A percentile compares a stretch with the other conserved stretches of the same genome.
Conservation (phyloP, 2,797 vertebrate species). For the Yasuhikotakia modesta region DNA sequence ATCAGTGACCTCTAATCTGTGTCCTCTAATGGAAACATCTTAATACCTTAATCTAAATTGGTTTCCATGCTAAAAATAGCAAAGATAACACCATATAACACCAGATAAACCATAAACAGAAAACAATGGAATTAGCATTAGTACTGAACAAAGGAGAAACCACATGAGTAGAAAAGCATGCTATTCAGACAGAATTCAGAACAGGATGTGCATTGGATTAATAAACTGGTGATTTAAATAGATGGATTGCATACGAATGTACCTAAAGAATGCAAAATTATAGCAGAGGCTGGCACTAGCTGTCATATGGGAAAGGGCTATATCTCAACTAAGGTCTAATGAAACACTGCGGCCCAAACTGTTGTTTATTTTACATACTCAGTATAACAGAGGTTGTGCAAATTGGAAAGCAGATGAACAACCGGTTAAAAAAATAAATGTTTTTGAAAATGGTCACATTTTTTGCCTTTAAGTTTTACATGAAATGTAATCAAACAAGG, state of each 20-base stretch:
- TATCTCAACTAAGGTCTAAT: no score
- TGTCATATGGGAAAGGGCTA: no score
- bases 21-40: constrained; percentile 57
- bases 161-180: constrained; percentile 19
- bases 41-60: constrained; percentile 51
- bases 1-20: constrained; percentile 54
- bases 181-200: constrained; percentile 18
- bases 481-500: constrained; percentile 1
- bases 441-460: neutral
- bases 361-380: no score
- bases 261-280: neutral
- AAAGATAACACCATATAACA: constrained; percentile 24
- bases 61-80: constrained; percentile 41
- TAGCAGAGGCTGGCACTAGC: no score
- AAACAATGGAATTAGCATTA: constrained; percentile 30
- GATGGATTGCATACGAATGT: neutral
- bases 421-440: neutral
- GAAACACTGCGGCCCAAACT: no score
- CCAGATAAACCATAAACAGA: constrained; percentile 52
- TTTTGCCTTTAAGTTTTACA: neutral
- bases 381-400: no score
- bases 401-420: no score
- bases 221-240: neutral
- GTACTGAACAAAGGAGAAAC: constrained; percentile 15
- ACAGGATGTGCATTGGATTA: neutral